These are phyloP conservation scores for Chirona hameri DNA, from an alignment of 2,888 invertebrate species.

Conservation along the genomic window DNA sequence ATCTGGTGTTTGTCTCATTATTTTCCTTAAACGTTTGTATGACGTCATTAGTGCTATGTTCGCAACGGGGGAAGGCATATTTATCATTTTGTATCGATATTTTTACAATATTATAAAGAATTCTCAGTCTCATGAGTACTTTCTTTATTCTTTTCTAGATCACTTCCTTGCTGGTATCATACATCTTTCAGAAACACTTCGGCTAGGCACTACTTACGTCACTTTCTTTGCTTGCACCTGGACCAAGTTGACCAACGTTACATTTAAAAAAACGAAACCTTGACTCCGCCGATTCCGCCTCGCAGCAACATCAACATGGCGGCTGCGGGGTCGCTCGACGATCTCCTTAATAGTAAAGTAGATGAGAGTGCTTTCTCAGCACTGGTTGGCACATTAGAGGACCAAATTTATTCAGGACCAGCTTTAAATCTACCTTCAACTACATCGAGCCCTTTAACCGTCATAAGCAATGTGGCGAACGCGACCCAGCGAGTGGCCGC, in stretches of 20 bases:
- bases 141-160: slow-evolving; percentile 50
- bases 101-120: background rate
- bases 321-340: slow-evolving; percentile 87
- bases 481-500: background rate
- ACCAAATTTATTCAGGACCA: slow-evolving; percentile 65
- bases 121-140: slow-evolving; percentile 58
- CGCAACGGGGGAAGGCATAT: background rate
- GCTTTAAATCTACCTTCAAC: background rate
- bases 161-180: too few relatives aligned
- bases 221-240: too few relatives aligned
- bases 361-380: slow-evolving; percentile 84
- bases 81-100: too few relatives aligned
- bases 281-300: slow-evolving; percentile 52
- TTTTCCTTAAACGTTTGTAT: background rate
- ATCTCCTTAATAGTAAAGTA: slow-evolving; percentile 83
- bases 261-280: too few relatives aligned
- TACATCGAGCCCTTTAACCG: background rate
- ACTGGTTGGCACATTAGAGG: slow-evolving; percentile 78
- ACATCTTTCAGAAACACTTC: too few relatives aligned
- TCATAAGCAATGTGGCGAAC: background rate
- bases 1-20: background rate
- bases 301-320: slow-evolving; percentile 85
- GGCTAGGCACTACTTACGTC: too few relatives aligned
- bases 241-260: too few relatives aligned
- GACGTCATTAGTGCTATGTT: too few relatives aligned